These are phyloP conservation scores for Betta splendens DNA, from an alignment of 2,797 vertebrate genomes.

Conservation along the genomic window DNA sequence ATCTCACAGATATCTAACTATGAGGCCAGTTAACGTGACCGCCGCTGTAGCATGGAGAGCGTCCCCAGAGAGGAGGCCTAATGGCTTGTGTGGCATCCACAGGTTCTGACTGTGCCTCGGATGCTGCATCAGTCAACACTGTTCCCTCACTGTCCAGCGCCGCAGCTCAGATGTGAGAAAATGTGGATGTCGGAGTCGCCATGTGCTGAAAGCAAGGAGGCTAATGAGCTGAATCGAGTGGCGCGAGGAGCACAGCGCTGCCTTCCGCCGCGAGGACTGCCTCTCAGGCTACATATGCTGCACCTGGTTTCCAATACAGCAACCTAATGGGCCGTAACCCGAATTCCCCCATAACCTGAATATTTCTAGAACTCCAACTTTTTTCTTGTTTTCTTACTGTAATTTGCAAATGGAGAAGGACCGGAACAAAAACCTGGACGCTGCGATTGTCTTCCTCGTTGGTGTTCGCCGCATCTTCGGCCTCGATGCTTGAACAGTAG, in stretches of 20 bases:
- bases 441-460: too few relatives aligned
- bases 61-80: too few relatives aligned
- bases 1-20: too few relatives aligned
- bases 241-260: background rate
- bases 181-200: background rate
- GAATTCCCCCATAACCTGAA: background rate
- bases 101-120: too few relatives aligned
- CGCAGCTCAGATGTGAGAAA: background rate
- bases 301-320: background rate
- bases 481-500: background rate
- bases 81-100: too few relatives aligned
- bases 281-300: conserved; percentile 3
- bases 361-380: background rate
- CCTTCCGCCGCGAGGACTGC: background rate
- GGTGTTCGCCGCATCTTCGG: too few relatives aligned
- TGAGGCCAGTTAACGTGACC: too few relatives aligned
- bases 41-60: too few relatives aligned
- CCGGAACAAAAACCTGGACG: background rate
- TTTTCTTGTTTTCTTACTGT: too few relatives aligned
- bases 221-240: background rate
- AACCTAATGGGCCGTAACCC: conserved; percentile 6
- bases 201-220: conserved; percentile 2
- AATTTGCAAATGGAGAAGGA: background rate
- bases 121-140: too few relatives aligned
- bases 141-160: background rate